Base-by-base conservation (phyloP, 2,888 invertebrate genomes). In the Anarsia innoxiella region DNA sequence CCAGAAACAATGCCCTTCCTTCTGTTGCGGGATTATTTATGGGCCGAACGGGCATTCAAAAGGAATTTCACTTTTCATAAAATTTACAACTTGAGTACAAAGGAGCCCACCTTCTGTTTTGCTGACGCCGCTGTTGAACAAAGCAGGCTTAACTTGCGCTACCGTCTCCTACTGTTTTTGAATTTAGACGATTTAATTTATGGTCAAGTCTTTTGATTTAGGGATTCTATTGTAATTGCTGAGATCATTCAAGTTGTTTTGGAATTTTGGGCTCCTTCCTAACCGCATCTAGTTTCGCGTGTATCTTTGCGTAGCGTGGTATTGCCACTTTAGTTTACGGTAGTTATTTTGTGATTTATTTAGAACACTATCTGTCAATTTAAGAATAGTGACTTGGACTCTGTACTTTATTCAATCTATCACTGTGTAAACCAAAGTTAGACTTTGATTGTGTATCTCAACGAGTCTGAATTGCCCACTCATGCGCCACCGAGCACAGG, bases 31-130 rank as follows among this genome's bases (percentile, higher is more conserved):
- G 59, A 72, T 80, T 76, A 82, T 82, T 82, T 84, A 84, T 84
- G 79, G 72, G 65, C 56, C 68, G 67, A 73, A 73, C 60, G 65
- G 72, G 76, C 65, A 69, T 82, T 84, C 80, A 77, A 79, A 79
- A 82, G 84, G 84, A 83, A 84, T 84, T 84, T 84, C 83, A 84
- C 83, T 84, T 84, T 84, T 84, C 83, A 80, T 76, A 79, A 82
- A 84, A 84, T 84, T 84, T 83, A 82, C 83, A 84, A 84, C 80
- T 76, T 59, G 51, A 51, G 65, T 68, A 80, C 82, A 80, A 84
- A 74, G 66, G 74, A 66, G 60, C 66, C 72, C 80, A 84, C 84
- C 84, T 84, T 83, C 82, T 84, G 83, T 84, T 84, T 82, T 73
- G 83, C 75, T 78, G 77, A 79, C 77, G 74, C 73, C 73, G 67